A percentile compares a stretch with the other conserved stretches of the same genome.
phyloP scores from a whole-genome alignment of 1,140 invertebrate genomes.

The Scaptomyza pallida region DNA sequence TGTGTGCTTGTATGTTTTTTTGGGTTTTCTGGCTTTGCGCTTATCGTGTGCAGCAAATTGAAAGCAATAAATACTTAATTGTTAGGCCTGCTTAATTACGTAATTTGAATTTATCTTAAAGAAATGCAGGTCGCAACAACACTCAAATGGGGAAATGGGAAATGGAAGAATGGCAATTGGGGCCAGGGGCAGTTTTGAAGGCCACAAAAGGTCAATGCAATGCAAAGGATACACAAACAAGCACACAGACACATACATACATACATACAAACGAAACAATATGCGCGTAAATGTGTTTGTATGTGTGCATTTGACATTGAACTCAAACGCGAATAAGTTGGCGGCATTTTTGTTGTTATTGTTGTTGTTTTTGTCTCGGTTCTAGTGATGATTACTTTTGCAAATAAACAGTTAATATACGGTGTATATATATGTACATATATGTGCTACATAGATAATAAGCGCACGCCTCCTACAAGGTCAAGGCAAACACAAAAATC shows the following conservation, averaged over 20 bases:
- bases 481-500: slow-evolving; percentile 28
- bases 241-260: neutral
- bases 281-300: neutral
- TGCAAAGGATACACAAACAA: slow-evolving; percentile 31
- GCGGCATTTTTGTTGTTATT: slow-evolving; percentile 42
- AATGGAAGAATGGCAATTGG: slow-evolving; percentile 1
- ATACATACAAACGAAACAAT: too few species aligned
- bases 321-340: slow-evolving; percentile 35
- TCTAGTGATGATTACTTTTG: slow-evolving; percentile 43
- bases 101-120: slow-evolving; percentile 72
- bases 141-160: neutral
- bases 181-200: slow-evolving; percentile 42
- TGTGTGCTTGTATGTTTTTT: slow-evolving; percentile 31
- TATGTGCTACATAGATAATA: slow-evolving; percentile 20
- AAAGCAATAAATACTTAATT: slow-evolving; percentile 81
- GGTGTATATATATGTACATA: neutral
- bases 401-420: slow-evolving; percentile 37
- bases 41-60: slow-evolving; percentile 73
- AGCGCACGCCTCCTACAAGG: slow-evolving; percentile 30
- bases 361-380: too few species aligned
- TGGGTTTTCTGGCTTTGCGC: slow-evolving; percentile 27
- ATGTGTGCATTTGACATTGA: slow-evolving; percentile 45
- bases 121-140: slow-evolving; percentile 26
- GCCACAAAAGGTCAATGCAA: slow-evolving; percentile 42
- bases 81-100: slow-evolving; percentile 68